Percentiles rank a stretch among this genome's conserved stretches.
phyloP scores from a whole-genome alignment of 2,113 vertebrate genomes.

The Raja brachyura region DNA sequence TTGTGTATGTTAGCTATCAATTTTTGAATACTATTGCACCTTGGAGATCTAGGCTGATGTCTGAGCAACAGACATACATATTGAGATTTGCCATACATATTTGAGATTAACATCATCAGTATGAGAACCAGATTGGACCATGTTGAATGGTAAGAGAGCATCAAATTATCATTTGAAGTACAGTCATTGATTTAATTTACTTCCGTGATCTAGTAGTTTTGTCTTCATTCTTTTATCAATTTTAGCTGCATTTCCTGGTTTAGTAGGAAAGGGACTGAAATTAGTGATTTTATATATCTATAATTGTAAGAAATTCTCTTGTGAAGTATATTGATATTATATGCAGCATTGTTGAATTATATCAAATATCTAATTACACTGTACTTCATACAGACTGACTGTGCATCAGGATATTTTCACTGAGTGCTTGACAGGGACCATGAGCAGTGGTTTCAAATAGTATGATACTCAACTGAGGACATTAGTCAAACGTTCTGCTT shows the following conservation, averaged over 20 bases:
- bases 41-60: neutral
- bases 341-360: no score
- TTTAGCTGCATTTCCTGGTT: neutral
- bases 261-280: neutral
- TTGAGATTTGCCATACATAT: neutral
- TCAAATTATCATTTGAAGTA: conserved; percentile 2
- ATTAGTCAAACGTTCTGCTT: no score
- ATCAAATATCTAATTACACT: no score
- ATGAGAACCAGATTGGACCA: neutral
- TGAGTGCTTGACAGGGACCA: no score
- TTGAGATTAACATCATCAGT: neutral
- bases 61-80: neutral
- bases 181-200: neutral
- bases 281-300: neutral
- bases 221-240: neutral
- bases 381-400: no score
- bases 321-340: no score
- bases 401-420: no score
- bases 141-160: neutral
- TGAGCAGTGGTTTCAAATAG: neutral
- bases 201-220: conserved; percentile 17
- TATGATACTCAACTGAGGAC: no score
- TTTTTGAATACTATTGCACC: neutral
- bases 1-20: neutral
- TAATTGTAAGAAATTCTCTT: neutral